Base-by-base conservation (phyloP, 2,888 invertebrate species). In the Parnassius smintheus region DNA sequence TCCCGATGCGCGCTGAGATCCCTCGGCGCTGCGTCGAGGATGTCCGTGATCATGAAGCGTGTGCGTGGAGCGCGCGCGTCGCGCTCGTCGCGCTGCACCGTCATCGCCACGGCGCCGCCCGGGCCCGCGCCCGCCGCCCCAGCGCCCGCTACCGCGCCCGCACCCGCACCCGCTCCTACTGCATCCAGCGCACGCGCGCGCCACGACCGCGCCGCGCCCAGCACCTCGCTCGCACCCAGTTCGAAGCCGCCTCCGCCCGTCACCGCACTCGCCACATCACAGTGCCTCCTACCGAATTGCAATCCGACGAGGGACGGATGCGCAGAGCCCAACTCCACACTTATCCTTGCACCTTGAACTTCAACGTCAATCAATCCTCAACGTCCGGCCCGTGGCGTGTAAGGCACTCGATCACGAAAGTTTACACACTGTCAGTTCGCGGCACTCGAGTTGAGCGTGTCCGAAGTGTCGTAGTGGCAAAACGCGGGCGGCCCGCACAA, bases 11-110 rank as follows among this genome's bases (percentile, higher is more conserved):
- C 91, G 84, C 93, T 91, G 80, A 93, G 91, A 81, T 93, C 93
- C 69, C 93, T 75, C 46, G 93, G 93, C 65, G 92, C 92, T 56
- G 91, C 93, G 81, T 86, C 94, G 77, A 97, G 92, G 77, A 97
- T 97, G 85, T 97, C 97, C 73, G 96, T 97, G 90, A 97, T 97
- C 96, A 97, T 97, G 91, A 97, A 97, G 71, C 96, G 92, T 66
- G 96, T 96, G 73, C 96, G 93, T 58, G 95, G 94, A 70, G 94
- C 94, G 88, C 94, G 94, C 75, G 94, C 93, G 82, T 96, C 92
- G 96, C 97, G 80, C 85, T 94, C 94, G 83, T 88, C 94, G 82
- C 93, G 94, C 80, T 93, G 92, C 84, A 92, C 93, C 85, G 92
- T 93, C 93, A 92, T 93, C 91, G 92, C 88, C 88, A 88, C 85